Conservation (phyloP, 2,888 invertebrate genomes). For the Hyppa rectilinea region DNA sequence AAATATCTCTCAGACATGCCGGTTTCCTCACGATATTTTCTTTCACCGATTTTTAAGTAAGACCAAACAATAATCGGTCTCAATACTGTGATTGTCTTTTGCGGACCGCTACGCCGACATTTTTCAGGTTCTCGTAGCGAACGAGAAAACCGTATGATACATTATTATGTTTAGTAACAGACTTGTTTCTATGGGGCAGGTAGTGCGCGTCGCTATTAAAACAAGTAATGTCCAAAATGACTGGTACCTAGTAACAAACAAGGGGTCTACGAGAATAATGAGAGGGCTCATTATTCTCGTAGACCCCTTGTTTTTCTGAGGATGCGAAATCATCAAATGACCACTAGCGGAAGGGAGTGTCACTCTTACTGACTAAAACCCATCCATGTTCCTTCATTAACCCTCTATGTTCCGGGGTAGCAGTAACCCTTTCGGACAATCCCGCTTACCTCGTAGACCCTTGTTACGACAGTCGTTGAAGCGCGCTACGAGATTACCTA, state of each 20-base stretch:
- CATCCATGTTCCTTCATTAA: too few relatives aligned
- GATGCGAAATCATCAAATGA: too few relatives aligned
- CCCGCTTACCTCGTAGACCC: constrained; percentile 1
- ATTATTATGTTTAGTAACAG: neutral
- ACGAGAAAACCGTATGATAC: neutral
- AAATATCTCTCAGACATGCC: too few relatives aligned
- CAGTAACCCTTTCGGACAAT: too few relatives aligned
- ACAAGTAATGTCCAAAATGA: neutral
- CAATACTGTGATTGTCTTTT: neutral
- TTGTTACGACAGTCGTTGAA: neutral
- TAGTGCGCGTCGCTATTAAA: neutral
- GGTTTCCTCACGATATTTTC: too few relatives aligned
- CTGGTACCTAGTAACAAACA: neutral
- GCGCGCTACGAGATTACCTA: neutral
- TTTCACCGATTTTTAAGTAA: too few relatives aligned
- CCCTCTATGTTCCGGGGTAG: too few relatives aligned
- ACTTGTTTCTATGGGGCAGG: neutral
- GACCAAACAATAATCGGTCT: neutral
- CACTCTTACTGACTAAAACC: too few relatives aligned
- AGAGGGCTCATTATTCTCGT: constrained; percentile 10
- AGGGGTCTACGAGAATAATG: too few relatives aligned
- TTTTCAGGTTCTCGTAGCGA: neutral
- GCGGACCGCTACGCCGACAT: neutral
- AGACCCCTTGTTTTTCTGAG: too few relatives aligned
- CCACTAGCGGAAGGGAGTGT: too few relatives aligned